Evolutionary conservation across 2,113 vertebrate species (phyloP).

Genomic region (Psittacara wagleri): DNA sequence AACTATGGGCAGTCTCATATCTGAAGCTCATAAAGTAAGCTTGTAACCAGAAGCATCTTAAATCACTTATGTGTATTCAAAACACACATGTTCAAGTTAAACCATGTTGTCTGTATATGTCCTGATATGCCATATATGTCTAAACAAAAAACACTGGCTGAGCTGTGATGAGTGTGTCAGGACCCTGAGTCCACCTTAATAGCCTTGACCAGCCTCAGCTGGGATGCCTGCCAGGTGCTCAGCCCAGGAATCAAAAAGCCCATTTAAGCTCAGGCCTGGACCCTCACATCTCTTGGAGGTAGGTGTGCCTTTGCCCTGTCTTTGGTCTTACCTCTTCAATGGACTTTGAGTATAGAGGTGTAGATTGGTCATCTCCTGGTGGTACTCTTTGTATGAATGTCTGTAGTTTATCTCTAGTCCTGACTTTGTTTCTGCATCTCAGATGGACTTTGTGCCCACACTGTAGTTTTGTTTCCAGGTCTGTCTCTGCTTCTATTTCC

Average conservation of each 20-base stretch:
- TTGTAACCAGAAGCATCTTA: neutral
- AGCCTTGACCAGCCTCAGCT: neutral
- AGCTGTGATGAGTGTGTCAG: neutral
- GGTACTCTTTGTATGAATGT: accelerated
- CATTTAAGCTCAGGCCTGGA: neutral
- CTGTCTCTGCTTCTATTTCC: accelerated
- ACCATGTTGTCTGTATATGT: no score
- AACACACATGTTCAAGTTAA: neutral
- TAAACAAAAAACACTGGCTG: neutral
- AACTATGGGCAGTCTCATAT: neutral
- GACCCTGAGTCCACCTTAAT: neutral
- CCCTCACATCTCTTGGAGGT: accelerated
- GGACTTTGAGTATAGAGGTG: accelerated
- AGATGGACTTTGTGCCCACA: neutral
- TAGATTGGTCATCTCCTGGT: accelerated
- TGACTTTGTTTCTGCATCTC: neutral
- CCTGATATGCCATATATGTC: neutral
- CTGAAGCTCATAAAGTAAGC: neutral
- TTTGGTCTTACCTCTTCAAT: accelerated
- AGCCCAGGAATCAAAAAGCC: neutral
- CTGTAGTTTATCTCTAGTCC: accelerated
- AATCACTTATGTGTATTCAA: neutral
- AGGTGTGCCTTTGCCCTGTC: accelerated
- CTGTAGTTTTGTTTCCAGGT: neutral
- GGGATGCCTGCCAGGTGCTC: accelerated